A percentile compares a stretch with the other conserved stretches of the same genome.
Evolutionary conservation across 2,797 vertebrate genomes (phyloP).

Genomic region (Hemibagrus guttatus): DNA sequence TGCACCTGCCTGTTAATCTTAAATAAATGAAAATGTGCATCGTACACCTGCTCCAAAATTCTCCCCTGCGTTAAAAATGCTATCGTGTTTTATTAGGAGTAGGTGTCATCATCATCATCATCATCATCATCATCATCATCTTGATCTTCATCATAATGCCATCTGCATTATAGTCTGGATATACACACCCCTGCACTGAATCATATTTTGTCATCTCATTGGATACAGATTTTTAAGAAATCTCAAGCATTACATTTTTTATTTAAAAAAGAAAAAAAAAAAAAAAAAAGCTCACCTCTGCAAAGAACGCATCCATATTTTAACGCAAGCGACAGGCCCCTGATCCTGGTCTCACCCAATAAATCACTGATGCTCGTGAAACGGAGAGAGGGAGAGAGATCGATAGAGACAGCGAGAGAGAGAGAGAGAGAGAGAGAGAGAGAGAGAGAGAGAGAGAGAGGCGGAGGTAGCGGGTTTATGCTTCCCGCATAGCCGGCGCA

Average conservation of each 20-base stretch:
- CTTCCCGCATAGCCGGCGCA: conserved; percentile 36
- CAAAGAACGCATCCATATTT: conserved; percentile 79
- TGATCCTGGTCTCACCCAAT: conserved; percentile 35
- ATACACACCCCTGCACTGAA: conserved; percentile 11
- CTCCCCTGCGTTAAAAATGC: background rate
- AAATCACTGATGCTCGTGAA: conserved; percentile 41
- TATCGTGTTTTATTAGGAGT: background rate
- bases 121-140: background rate
- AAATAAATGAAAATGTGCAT: background rate
- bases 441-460: conserved; percentile 13
- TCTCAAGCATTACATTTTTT: background rate
- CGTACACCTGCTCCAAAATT: background rate
- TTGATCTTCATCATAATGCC: background rate
- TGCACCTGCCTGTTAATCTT: background rate
- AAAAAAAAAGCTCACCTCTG: conserved; percentile 68
- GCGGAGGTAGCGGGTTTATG: conserved; percentile 17
- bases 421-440: background rate
- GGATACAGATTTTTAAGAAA: background rate
- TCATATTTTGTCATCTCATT: background rate
- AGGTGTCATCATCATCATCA: background rate
- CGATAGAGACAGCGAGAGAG: background rate
- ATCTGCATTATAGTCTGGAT: conserved; percentile 14
- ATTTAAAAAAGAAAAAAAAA: background rate
- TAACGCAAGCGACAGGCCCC: conserved; percentile 17
- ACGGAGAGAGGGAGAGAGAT: conserved; percentile 13